phyloP scores from a whole-genome alignment of 2,888 invertebrate species.

The Nemoura dubitans region DNA sequence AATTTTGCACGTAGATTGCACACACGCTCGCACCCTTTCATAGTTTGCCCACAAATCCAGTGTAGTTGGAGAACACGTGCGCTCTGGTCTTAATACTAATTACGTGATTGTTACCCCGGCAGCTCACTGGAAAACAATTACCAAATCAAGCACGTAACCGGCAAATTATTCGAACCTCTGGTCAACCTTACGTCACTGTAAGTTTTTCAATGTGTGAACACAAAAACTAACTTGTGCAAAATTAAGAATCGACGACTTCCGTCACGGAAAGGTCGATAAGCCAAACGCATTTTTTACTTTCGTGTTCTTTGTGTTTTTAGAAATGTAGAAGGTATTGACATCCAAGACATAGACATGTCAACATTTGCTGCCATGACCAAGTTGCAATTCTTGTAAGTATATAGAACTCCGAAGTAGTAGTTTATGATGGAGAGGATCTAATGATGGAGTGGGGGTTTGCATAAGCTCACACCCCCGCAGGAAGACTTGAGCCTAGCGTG shows the following conservation, averaged over 20 bases:
- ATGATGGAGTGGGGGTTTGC: no score
- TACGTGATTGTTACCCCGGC: slow-evolving; percentile 56
- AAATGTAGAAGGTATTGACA: slow-evolving; percentile 66
- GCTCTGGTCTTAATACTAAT: slow-evolving; percentile 53
- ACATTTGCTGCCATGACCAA: slow-evolving; percentile 62
- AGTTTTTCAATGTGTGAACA: slow-evolving; percentile 46
- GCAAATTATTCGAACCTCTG: slow-evolving; percentile 51
- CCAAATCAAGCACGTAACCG: slow-evolving; percentile 53
- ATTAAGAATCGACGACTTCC: neutral
- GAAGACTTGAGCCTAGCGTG: no score
- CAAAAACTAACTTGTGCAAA: neutral
- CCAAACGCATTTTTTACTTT: slow-evolving; percentile 28
- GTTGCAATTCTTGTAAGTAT: slow-evolving; percentile 64
- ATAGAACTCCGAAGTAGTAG: no score
- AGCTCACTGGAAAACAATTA: slow-evolving; percentile 61
- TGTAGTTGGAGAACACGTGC: no score
- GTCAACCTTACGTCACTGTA: slow-evolving; percentile 54
- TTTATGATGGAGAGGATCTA: no score
- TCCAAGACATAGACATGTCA: slow-evolving; percentile 62
- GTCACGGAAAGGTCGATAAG: neutral
- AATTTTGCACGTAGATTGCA: neutral
- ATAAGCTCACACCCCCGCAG: no score
- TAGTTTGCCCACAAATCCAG: neutral
- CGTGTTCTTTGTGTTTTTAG: slow-evolving; percentile 58
- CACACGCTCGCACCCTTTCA: neutral